Percentiles rank a stretch among this genome's conserved stretches.
These are phyloP conservation scores for Ornithorhynchus anatinus DNA, from an alignment of 2,113 vertebrate species.

Conservation along the genomic window DNA sequence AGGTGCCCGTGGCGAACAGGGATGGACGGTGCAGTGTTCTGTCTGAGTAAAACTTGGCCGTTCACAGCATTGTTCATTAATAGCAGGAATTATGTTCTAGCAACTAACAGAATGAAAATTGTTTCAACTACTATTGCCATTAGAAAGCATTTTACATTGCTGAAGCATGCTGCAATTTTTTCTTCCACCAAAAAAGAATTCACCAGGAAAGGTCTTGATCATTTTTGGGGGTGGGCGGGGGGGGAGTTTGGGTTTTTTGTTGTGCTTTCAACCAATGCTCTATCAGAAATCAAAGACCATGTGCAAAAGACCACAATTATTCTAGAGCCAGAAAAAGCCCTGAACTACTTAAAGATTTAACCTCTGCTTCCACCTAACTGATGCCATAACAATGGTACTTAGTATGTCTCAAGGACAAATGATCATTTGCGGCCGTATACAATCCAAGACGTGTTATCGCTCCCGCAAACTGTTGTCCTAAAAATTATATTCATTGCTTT, in stretches of 20 bases:
- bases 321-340: conserved; percentile 61
- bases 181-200: conserved; percentile 25
- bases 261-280: conserved; percentile 28
- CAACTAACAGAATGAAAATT: conserved; percentile 1
- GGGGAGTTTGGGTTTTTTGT: not conserved
- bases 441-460: conserved; percentile 78
- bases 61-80: not conserved
- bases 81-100: too few species aligned
- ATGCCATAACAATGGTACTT: conserved; percentile 72
- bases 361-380: conserved; percentile 75
- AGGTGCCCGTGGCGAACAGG: not conserved
- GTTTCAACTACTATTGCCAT: not conserved
- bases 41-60: not conserved
- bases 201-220: conserved; percentile 25
- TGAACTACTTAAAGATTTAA: conserved; percentile 67
- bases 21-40: not conserved
- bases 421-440: conserved; percentile 71
- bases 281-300: conserved; percentile 47
- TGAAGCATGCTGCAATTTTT: not conserved
- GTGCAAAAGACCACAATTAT: conserved; percentile 51
- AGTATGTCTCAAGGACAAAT: conserved; percentile 82
- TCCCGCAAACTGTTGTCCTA: conserved; percentile 79
- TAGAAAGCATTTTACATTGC: not conserved
- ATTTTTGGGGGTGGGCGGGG: too few species aligned
- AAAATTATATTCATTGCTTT: conserved; percentile 95